Conservation (phyloP, 2,113 vertebrate genomes). For the Dasyprocta punctata region DNA sequence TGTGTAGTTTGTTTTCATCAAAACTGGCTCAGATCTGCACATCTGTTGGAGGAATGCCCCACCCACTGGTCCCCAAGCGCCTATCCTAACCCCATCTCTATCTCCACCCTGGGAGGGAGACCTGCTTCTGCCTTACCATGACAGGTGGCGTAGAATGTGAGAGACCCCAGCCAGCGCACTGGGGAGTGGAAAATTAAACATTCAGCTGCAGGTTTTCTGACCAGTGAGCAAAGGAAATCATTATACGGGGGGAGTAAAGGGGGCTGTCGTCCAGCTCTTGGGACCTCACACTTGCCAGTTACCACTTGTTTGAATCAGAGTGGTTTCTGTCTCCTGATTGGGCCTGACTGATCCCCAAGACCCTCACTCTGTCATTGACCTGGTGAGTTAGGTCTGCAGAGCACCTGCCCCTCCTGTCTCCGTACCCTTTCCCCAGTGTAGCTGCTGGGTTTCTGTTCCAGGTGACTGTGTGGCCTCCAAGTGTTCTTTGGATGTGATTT, state of each 20-base stretch:
- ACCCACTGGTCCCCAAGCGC: not conserved
- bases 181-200: not conserved
- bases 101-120: not conserved
- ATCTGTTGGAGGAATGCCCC: not conserved
- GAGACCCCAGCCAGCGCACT: not conserved
- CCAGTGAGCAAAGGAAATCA: not conserved
- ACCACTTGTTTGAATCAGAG: not conserved
- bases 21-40: not conserved
- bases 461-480: not conserved
- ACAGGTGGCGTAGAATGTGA: not conserved
- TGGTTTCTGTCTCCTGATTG: not conserved
- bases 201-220: not conserved
- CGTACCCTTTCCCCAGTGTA: not conserved
- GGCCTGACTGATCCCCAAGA: not conserved
- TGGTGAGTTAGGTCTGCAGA: not conserved
- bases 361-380: not conserved
- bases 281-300: not conserved
- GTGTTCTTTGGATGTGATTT: slow-evolving; percentile 7
- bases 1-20: not conserved
- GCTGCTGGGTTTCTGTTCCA: not conserved
- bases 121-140: not conserved
- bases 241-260: not conserved
- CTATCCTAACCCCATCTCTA: not conserved
- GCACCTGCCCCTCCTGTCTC: not conserved
- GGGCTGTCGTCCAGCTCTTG: not conserved